Percentiles rank a stretch among this genome's conserved stretches.
Evolutionary conservation across 2,113 vertebrate species (phyloP).

Genomic region (Perca fluviatilis): DNA sequence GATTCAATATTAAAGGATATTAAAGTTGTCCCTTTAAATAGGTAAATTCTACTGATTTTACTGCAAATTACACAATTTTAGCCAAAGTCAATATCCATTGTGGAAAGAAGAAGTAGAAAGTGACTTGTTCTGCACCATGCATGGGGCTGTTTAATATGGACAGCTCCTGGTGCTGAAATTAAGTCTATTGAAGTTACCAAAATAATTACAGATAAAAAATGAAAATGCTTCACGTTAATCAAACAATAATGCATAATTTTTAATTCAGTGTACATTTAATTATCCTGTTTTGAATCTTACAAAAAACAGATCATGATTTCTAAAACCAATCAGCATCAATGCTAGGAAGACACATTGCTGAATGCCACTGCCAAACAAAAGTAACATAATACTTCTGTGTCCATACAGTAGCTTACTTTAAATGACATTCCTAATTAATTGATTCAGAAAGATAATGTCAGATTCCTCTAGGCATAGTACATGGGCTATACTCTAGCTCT

Average conservation of each 20-base stretch:
- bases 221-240: not conserved
- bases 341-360: not conserved
- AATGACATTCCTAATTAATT: not conserved
- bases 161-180: not conserved
- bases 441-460: not conserved
- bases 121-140: not conserved
- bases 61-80: not conserved
- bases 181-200: not conserved
- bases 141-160: not conserved
- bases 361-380: not conserved
- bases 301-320: not conserved
- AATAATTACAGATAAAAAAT: not conserved
- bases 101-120: not conserved
- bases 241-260: not conserved
- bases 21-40: too few relatives aligned
- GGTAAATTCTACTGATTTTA: not conserved
- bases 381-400: not conserved
- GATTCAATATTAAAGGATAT: not conserved
- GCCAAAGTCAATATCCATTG: not conserved
- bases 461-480: not conserved
- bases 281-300: not conserved
- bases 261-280: not conserved
- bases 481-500: not conserved
- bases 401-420: not conserved
- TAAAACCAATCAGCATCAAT: not conserved